Base-by-base conservation (phyloP, 2,888 invertebrate genomes). In the Shargacucullia verbasci region DNA sequence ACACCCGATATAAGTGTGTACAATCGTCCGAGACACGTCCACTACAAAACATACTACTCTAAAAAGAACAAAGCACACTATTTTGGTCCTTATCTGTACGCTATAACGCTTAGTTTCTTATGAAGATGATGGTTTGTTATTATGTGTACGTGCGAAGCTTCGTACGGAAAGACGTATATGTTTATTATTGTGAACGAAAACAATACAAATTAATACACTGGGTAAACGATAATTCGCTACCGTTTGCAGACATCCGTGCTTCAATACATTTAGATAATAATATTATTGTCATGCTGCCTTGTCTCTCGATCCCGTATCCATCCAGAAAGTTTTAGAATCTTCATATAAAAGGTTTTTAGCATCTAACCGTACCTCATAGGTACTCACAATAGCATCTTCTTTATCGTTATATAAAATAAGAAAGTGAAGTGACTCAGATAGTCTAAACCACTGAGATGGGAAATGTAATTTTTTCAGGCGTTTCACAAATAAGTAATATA, bases 201-300 rank as follows among this genome's bases (percentile, higher is more conserved):
- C 80, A 84, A 83, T 81, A 80, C 73, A 71, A 69, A 84, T 81
- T 81, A 79, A 78, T 80, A 70, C 72, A 67, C 46, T 33, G 68
- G 59, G 9, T 33, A 57, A 62, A 50, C 52, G 63, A 67, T 70
- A 34, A 38, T 44, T 13, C 56, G 40, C 43, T 8, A 38, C 10
- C 1, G 27, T 2, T 35, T 34, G 8, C 11, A 43, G 37, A 52
- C 46, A 7, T 29, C 20, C 9, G 13, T 40, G 43, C 34, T 41
- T 35, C 11, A 27, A 50, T 37, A 37, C 14, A 41, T 38, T 31
- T 11, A 20, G 20, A 4, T 20, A 20, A 4, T 20, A 20, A 20
- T 20, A 20, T 20, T 20, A 20, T 20, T 10, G 29, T 11, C 25
- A 31, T 3, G 10, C 35, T 11, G 3, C 7, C 20, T 20, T 3